phyloP scores from a whole-genome alignment of 1,140 invertebrate genomes.

The Venturia canescens region DNA sequence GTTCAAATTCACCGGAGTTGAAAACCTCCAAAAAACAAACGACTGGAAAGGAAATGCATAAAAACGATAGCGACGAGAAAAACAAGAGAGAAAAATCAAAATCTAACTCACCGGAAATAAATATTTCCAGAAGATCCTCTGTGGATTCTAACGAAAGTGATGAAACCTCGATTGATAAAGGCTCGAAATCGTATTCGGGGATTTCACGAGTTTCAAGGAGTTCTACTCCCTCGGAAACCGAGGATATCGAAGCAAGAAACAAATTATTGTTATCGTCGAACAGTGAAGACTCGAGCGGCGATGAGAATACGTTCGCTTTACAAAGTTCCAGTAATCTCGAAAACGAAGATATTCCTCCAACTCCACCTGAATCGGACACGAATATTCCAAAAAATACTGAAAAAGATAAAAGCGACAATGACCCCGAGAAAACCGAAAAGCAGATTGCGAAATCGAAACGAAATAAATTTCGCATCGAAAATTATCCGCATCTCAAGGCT shows the following conservation, averaged over 20 bases:
- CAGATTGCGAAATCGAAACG: slow-evolving; percentile 35
- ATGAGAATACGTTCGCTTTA: neutral
- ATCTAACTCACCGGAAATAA: neutral
- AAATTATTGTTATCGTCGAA: neutral
- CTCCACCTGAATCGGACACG: neutral
- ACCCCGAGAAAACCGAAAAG: slow-evolving; percentile 12
- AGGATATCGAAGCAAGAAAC: neutral
- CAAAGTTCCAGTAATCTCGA: neutral
- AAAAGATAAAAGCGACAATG: slow-evolving; percentile 18
- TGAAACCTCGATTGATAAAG: neutral
- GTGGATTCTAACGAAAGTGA: neutral
- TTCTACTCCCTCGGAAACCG: neutral
- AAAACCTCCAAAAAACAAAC: no score
- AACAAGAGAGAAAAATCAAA: neutral
- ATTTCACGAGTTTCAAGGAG: neutral
- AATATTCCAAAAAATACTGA: neutral
- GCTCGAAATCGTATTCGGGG: neutral
- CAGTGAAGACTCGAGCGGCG: slow-evolving; percentile 37
- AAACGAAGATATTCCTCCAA: neutral
- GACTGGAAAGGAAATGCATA: no score
- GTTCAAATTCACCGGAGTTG: neutral
- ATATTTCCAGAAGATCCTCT: neutral
- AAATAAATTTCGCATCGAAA: slow-evolving; percentile 43
- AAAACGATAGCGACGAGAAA: neutral
- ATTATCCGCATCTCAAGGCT: slow-evolving; percentile 51